Percentiles rank a stretch among this genome's conserved stretches.
phyloP scores from a whole-genome alignment of 2,113 vertebrate species.

The Cisticola juncidis region DNA sequence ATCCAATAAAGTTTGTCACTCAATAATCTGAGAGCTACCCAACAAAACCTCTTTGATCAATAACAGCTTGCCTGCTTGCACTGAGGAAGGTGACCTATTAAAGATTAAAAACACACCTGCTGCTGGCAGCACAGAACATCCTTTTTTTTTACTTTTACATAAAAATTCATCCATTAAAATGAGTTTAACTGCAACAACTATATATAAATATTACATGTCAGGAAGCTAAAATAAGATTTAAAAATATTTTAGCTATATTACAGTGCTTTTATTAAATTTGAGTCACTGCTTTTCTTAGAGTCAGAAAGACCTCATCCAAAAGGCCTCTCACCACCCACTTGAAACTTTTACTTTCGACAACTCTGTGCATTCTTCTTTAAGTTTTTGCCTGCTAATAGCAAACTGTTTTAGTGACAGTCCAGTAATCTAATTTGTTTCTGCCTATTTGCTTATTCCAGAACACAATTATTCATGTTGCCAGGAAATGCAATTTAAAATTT shows the following conservation, averaged over 20 bases:
- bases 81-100: slow-evolving; percentile 86
- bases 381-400: slow-evolving; percentile 41
- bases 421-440: slow-evolving; percentile 33
- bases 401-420: slow-evolving; percentile 14
- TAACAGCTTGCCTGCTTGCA: slow-evolving; percentile 83
- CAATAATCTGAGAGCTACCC: slow-evolving; percentile 82
- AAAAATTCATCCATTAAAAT: slow-evolving; percentile 73
- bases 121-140: slow-evolving; percentile 74
- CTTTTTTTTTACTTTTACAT: slow-evolving; percentile 71
- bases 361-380: not conserved
- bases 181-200: slow-evolving; percentile 69
- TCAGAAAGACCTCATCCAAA: slow-evolving; percentile 21
- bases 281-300: slow-evolving; percentile 52
- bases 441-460: slow-evolving; percentile 27
- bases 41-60: slow-evolving; percentile 87
- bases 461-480: not conserved
- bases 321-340: slow-evolving; percentile 9
- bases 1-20: slow-evolving; percentile 88
- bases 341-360: not conserved
- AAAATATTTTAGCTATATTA: slow-evolving; percentile 35
- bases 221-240: slow-evolving; percentile 64
- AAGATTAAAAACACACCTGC: slow-evolving; percentile 85
- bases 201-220: slow-evolving; percentile 64
- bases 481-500: slow-evolving; percentile 3
- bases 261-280: slow-evolving; percentile 42